Conservation (phyloP, 2,888 invertebrate genomes). For the Imbricaverruca yamaguchii region DNA sequence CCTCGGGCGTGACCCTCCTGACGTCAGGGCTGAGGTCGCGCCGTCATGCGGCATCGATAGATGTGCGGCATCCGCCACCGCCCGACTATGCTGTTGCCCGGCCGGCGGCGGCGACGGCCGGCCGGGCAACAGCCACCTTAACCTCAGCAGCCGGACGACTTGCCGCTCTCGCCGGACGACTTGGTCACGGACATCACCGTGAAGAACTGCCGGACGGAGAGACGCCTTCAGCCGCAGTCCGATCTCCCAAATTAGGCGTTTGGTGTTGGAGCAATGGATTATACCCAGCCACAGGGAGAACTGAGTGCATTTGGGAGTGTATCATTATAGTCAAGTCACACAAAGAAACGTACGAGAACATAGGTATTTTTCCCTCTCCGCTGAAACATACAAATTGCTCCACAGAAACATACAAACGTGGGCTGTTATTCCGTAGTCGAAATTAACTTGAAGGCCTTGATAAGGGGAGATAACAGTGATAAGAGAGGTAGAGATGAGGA, state of each 20-base stretch:
- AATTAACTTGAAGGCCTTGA: too few relatives aligned
- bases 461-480: too few relatives aligned
- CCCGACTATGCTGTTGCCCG: neutral
- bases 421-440: too few relatives aligned
- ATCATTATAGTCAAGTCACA: neutral
- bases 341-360: neutral
- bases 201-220: conserved; percentile 51
- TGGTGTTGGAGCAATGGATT: too few relatives aligned
- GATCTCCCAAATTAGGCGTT: too few relatives aligned
- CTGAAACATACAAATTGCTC: neutral
- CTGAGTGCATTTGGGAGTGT: too few relatives aligned
- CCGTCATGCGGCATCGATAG: neutral
- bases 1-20: conserved; percentile 16
- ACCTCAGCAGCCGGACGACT: conserved; percentile 91
- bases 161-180: conserved; percentile 78
- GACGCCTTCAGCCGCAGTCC: too few relatives aligned
- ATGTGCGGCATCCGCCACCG: neutral
- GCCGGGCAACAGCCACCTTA: conserved; percentile 44
- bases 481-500: too few relatives aligned
- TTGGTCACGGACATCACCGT: conserved; percentile 83
- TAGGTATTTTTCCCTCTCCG: too few relatives aligned
- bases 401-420: neutral
- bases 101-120: neutral
- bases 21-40: neutral
- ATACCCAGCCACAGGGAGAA: too few relatives aligned